Evolutionary conservation across 2,888 invertebrate species (phyloP).

Genomic region (Brenthis hecate): DNA sequence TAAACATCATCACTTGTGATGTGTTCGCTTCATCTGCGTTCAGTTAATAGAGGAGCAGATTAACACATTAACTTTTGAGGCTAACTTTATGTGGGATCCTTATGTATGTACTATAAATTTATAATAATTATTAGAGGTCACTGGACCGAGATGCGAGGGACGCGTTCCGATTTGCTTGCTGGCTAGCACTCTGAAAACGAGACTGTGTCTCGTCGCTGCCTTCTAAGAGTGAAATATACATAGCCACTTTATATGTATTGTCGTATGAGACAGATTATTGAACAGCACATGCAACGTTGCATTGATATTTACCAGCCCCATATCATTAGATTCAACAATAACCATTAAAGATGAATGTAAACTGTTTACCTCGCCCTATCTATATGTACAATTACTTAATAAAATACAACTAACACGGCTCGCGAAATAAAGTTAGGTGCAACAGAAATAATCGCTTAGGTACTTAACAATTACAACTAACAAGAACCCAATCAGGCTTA

Average conservation of each 20-base stretch:
- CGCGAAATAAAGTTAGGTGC: conserved; percentile 75
- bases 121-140: conserved; percentile 53
- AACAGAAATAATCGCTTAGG: conserved; percentile 72
- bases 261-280: conserved; percentile 52
- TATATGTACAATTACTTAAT: conserved; percentile 74
- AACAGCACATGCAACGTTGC: conserved; percentile 68
- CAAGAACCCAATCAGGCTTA: conserved; percentile 69
- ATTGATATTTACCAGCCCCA: conserved; percentile 53
- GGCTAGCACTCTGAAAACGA: conserved; percentile 9
- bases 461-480: conserved; percentile 72
- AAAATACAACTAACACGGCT: conserved; percentile 74
- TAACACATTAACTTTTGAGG: conserved; percentile 55
- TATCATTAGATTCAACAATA: conserved; percentile 70
- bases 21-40: conserved; percentile 41
- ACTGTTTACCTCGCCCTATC: conserved; percentile 74
- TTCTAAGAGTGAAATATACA: conserved; percentile 59
- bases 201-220: conserved; percentile 37
- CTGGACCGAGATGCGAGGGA: conserved; percentile 62
- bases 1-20: background rate
- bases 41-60: conserved; percentile 68
- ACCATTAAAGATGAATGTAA: conserved; percentile 66
- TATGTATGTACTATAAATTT: conserved; percentile 52
- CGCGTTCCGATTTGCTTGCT: conserved; percentile 52
- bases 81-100: conserved; percentile 53
- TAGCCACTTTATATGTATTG: conserved; percentile 59